Percentiles rank a stretch among this genome's conserved stretches.
Conservation (phyloP, 2,797 vertebrate species). For the Pipistrellus pygmaeus region DNA sequence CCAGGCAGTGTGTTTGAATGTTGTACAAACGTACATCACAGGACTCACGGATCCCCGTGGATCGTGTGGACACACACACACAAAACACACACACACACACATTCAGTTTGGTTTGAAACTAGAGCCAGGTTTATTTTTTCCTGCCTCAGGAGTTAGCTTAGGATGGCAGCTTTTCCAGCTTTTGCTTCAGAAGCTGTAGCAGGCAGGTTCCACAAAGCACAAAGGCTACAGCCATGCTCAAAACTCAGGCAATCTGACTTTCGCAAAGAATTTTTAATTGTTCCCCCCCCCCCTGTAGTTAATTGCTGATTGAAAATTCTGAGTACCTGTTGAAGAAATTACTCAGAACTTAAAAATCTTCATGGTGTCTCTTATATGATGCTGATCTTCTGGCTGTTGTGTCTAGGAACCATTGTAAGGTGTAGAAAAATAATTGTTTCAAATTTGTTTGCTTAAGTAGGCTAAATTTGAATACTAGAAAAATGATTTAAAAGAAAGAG, state of each 20-base stretch:
- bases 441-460: neutral
- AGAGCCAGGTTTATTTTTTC: neutral
- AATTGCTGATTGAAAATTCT: neutral
- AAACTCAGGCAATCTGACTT: neutral
- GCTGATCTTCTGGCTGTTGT: neutral
- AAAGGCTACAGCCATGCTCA: neutral
- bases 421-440: conserved; percentile 40
- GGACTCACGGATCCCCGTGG: neutral
- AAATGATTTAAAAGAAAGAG: neutral
- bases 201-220: neutral
- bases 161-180: neutral
- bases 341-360: conserved; percentile 36
- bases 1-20: neutral
- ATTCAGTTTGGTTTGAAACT: neutral
- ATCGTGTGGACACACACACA: neutral
- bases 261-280: neutral
- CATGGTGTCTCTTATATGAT: neutral
- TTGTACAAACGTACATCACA: neutral
- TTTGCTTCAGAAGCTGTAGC: neutral
- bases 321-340: neutral
- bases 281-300: neutral
- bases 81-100: too few relatives aligned
- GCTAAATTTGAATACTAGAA: conserved; percentile 22
- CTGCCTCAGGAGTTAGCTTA: neutral
- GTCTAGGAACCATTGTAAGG: neutral